Evolutionary conservation across 35 echinoderm and acorn worm genomes (phyloP).

Genomic region (Acanthaster planci): DNA sequence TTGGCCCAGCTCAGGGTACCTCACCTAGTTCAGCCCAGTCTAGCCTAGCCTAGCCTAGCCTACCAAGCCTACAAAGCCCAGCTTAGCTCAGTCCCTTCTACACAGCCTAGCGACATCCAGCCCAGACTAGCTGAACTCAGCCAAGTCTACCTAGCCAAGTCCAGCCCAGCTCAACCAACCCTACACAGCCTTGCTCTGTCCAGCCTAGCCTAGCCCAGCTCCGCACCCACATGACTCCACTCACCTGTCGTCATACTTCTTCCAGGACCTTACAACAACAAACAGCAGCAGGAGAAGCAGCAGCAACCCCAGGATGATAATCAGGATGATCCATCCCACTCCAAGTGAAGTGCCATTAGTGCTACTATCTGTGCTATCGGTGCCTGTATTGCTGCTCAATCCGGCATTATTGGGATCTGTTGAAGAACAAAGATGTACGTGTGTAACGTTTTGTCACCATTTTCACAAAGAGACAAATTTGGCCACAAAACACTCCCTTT

Average conservation of each 20-base stretch:
- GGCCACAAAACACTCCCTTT: too few species aligned
- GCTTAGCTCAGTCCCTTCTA: background rate
- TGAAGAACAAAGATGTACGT: too few species aligned
- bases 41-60: too few species aligned
- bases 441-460: too few species aligned
- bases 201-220: too few species aligned
- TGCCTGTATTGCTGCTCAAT: background rate
- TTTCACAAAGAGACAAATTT: background rate
- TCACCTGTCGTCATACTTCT: background rate
- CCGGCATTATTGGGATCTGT: background rate
- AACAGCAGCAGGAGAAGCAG: background rate
- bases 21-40: too few species aligned
- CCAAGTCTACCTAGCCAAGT: too few species aligned
- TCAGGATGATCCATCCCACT: slow-evolving; percentile 14
- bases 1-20: too few species aligned
- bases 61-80: background rate
- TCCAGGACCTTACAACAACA: slow-evolving; percentile 4
- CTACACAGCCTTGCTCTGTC: too few species aligned
- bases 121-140: too few species aligned
- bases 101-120: background rate
- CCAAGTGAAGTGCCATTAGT: background rate
- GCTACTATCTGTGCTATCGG: background rate
- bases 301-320: background rate
- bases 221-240: background rate
- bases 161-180: too few species aligned